Conservation (phyloP, 2,888 invertebrate genomes). For the Melanostoma mellinum region DNA sequence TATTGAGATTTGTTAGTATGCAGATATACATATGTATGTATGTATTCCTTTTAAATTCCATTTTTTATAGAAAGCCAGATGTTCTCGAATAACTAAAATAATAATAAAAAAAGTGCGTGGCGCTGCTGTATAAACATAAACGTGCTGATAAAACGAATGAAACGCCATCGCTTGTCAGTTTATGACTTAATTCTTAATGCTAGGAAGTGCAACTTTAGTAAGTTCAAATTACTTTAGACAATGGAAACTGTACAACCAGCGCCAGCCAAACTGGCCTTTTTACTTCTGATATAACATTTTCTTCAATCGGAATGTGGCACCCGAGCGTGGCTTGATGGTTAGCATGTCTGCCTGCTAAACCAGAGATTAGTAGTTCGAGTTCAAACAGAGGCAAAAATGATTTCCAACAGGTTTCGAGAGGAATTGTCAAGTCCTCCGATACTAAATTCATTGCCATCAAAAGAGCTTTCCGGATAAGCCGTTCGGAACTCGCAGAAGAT, state of each 20-base stretch:
- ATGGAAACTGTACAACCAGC: conserved; percentile 7
- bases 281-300: conserved; percentile 79
- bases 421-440: no score
- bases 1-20: conserved; percentile 51
- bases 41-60: neutral
- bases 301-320: conserved; percentile 78
- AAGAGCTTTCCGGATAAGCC: no score
- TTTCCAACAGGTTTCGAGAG: no score
- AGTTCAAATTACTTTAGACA: conserved; percentile 19
- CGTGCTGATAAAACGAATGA: conserved; percentile 50
- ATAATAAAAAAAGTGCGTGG: conserved; percentile 8
- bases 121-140: conserved; percentile 14
- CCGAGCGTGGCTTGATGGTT: conserved; percentile 77
- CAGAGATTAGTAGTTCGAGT: no score
- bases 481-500: no score
- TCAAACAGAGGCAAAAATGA: no score
- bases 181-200: conserved; percentile 65
- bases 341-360: neutral
- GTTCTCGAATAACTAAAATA: conserved; percentile 6
- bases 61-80: conserved; percentile 19
- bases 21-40: conserved; percentile 6
- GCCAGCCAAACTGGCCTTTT: conserved; percentile 76
- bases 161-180: conserved; percentile 47
- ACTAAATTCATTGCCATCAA: no score
- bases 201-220: conserved; percentile 64